These are phyloP conservation scores for Channa argus DNA, from an alignment of 2,113 vertebrate genomes.

Conservation along the genomic window DNA sequence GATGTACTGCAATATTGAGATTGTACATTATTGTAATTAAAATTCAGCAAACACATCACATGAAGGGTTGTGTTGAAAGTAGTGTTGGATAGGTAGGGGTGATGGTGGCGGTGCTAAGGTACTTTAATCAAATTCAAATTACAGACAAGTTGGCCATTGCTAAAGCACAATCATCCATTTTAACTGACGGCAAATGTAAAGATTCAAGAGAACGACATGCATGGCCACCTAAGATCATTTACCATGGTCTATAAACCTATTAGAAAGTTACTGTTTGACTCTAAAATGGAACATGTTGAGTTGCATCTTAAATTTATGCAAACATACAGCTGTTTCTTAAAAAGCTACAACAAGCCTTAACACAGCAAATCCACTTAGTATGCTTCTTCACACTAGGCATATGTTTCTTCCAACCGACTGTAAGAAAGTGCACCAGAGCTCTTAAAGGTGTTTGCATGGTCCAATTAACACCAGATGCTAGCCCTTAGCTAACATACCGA, in stretches of 20 bases:
- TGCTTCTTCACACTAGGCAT: constrained; percentile 68
- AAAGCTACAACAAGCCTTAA: constrained; percentile 37
- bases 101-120: too few relatives aligned
- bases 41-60: too few relatives aligned
- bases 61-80: too few relatives aligned
- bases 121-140: neutral
- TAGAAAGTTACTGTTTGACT: neutral
- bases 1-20: too few relatives aligned
- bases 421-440: constrained; percentile 79
- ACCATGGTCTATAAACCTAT: neutral
- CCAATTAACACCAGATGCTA: constrained; percentile 84
- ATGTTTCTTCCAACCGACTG: constrained; percentile 78
- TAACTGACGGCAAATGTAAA: constrained; percentile 18
- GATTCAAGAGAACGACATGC: neutral
- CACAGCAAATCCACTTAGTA: constrained; percentile 39
- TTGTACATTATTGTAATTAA: too few relatives aligned
- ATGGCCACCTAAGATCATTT: neutral
- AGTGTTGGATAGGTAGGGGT: too few relatives aligned
- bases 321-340: constrained; percentile 20
- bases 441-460: constrained; percentile 82
- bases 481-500: constrained; percentile 77
- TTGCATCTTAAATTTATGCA: neutral
- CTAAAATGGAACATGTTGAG: neutral
- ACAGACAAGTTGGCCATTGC: constrained; percentile 14
- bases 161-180: constrained; percentile 1